Evolutionary conservation across 2,888 invertebrate species (phyloP), one percentile per base, ranked within the genome.

Genomic region (Alcis repandata): DNA sequence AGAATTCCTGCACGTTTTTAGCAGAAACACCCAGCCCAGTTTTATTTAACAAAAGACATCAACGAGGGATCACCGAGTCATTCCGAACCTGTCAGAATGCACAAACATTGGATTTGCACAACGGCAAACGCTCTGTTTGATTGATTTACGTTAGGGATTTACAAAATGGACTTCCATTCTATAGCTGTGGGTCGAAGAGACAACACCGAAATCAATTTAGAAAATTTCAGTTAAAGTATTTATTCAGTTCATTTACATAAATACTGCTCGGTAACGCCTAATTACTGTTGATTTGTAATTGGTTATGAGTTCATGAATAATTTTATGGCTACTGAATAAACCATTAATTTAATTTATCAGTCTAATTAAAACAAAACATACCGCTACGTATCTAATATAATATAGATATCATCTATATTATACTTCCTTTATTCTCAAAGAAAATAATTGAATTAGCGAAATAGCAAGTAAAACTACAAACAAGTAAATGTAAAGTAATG

Each of bases 1-100:
- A 43, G 17, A 56, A 56, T 45, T 33, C 33, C 36, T 36, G 33
- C 45, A 41, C 15, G 17, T 51, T 40, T 59, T 36, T 8, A 36
- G 33, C n/a, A 20, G 4, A 40, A 61, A 51, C 27, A 38, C 20
- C n/a, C 46, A n/a, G 10, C 15, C 8, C 22, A 13, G 13, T 59
- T 63, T 58, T 38, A 48, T 33, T 46, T 49, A 49, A 36, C 59
- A 67, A 73, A 51, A 67, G 36, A 67, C 63, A 68, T 59, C 52
- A 54, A 56, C 67, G 52, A 36, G 46, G 49, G 52, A 53, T 64
- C 56, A 60, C 45, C 56, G 9, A 51, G 54, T 60, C 59, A 60
- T 65, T 46, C 32, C 54, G 27, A 15, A 65, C 56, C 59, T 65
- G 54, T 65, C 64, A 60, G 45, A 60, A 59, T 36, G 59, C 51